Evolutionary conservation across 2,797 vertebrate genomes (phyloP).

Genomic region (Squalus acanthias): DNA sequence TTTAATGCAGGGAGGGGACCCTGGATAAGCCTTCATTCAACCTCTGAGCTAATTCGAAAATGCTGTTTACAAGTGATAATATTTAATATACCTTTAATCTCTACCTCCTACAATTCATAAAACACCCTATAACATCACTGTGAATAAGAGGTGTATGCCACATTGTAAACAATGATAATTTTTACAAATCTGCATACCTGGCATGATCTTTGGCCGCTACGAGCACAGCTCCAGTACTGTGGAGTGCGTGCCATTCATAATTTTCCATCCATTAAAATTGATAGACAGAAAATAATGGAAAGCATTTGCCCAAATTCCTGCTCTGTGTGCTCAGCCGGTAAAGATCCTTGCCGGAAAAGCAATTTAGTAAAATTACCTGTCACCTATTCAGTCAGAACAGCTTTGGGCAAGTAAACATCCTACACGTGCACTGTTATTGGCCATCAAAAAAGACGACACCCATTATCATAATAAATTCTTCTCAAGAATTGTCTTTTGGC

Average conservation of each 20-base stretch:
- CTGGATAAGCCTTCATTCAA: neutral
- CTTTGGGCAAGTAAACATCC: neutral
- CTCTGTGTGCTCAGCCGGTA: neutral
- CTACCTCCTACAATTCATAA: neutral
- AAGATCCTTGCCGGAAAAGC: neutral
- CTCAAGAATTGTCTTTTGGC: neutral
- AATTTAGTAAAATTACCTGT: neutral
- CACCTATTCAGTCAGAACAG: neutral
- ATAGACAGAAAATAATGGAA: neutral
- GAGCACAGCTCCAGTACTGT: neutral
- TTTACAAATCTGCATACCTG: neutral
- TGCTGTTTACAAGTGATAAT: neutral
- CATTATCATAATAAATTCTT: neutral
- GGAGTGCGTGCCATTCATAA: neutral
- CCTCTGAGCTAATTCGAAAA: neutral
- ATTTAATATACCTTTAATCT: neutral
- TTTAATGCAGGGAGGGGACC: neutral
- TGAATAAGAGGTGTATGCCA: neutral
- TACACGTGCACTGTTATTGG: neutral
- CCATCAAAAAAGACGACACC: neutral
- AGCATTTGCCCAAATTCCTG: neutral
- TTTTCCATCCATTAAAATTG: neutral
- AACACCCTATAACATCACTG: neutral
- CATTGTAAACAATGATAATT: neutral
- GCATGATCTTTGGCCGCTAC: neutral